A percentile compares a stretch with the other conserved stretches of the same genome.
Evolutionary conservation across 1,140 invertebrate genomes (phyloP).

Genomic region (Polyergus mexicanus): DNA sequence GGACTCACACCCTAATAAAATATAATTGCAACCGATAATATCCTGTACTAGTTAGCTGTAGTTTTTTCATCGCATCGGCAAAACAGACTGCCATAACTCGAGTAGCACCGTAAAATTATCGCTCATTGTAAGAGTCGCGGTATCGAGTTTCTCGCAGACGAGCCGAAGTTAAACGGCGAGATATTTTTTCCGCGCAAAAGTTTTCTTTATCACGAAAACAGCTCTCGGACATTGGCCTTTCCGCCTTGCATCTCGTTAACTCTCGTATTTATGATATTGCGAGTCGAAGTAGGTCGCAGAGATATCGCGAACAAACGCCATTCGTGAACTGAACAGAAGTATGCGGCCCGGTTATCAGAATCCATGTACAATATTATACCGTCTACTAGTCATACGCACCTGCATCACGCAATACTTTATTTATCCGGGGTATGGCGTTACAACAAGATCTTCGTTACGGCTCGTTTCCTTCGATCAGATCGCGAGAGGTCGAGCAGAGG

Average conservation of each 20-base stretch:
- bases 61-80: slow-evolving; percentile 38
- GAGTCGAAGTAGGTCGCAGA: not conserved
- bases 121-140: not conserved
- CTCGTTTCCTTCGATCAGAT: slow-evolving; percentile 68
- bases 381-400: slow-evolving; percentile 47
- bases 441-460: slow-evolving; percentile 40
- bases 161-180: not conserved
- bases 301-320: slow-evolving; percentile 23
- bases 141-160: slow-evolving; percentile 1
- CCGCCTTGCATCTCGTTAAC: slow-evolving; percentile 40
- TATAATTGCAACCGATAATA: slow-evolving; percentile 49
- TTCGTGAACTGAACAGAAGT: not conserved
- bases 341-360: not conserved
- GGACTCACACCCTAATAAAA: slow-evolving; percentile 27
- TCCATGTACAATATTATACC: slow-evolving; percentile 4
- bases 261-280: slow-evolving; percentile 20
- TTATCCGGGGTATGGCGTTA: not conserved
- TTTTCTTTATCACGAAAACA: not conserved
- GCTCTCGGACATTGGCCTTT: slow-evolving; percentile 19
- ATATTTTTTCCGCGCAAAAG: slow-evolving; percentile 12
- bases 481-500: slow-evolving; percentile 59
- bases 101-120: slow-evolving; percentile 32
- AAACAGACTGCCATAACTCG: slow-evolving; percentile 15
- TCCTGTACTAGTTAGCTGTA: slow-evolving; percentile 29
- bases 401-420: not conserved